Evolutionary conservation across 2,888 invertebrate species (phyloP).

Genomic region (Dolomedes plantarius): DNA sequence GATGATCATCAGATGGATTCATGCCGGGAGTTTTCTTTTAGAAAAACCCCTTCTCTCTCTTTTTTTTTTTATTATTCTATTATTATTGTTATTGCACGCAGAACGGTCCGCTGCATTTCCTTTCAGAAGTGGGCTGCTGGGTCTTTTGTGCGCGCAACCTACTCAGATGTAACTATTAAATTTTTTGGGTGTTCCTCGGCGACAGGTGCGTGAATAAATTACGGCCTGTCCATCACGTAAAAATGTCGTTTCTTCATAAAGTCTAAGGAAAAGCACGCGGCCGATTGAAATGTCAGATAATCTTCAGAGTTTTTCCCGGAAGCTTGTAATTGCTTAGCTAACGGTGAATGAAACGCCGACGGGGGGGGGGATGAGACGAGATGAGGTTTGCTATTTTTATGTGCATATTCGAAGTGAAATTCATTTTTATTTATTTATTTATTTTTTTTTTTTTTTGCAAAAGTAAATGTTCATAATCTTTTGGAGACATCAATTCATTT

Average conservation of each 20-base stretch:
- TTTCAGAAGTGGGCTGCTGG: background rate
- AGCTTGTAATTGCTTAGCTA: background rate
- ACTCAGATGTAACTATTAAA: too few relatives aligned
- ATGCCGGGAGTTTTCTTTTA: conserved; percentile 27
- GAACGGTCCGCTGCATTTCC: conserved; percentile 29
- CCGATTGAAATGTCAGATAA: background rate
- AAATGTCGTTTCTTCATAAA: too few relatives aligned
- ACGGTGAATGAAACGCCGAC: too few relatives aligned
- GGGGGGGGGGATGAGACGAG: too few relatives aligned
- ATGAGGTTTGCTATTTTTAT: too few relatives aligned
- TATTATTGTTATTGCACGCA: background rate
- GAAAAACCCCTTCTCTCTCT: background rate
- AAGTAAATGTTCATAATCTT: too few relatives aligned
- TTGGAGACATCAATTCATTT: too few relatives aligned
- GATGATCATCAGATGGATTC: conserved; percentile 45
- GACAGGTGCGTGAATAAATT: background rate
- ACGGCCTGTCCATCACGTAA: background rate
- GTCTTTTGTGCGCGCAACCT: background rate
- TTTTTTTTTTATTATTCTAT: background rate
- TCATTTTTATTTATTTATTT: too few relatives aligned
- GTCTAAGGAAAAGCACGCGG: background rate
- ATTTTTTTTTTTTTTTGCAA: too few relatives aligned
- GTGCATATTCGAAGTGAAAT: too few relatives aligned
- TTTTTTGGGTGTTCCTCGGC: too few relatives aligned
- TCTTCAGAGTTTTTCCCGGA: background rate